These are phyloP conservation scores for Lophochroa leadbeateri DNA, from an alignment of 2,113 vertebrate genomes.

Conservation along the genomic window DNA sequence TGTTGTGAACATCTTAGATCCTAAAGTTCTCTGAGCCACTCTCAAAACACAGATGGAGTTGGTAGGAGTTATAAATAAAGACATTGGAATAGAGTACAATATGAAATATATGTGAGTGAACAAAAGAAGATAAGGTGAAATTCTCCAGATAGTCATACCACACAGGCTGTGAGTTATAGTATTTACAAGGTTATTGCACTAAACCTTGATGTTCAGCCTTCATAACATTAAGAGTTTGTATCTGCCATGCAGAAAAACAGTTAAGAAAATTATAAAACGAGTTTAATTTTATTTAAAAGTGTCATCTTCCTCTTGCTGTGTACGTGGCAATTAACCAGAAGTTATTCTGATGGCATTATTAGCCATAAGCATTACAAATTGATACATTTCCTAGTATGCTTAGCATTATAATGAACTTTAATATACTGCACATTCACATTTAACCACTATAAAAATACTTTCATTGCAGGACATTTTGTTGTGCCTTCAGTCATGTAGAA, in stretches of 20 bases:
- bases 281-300: not conserved
- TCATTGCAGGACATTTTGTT: slow-evolving; percentile 7
- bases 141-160: not conserved
- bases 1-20: not conserved
- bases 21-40: not conserved
- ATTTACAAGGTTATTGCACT: not conserved
- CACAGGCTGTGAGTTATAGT: not conserved
- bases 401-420: not conserved
- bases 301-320: not conserved
- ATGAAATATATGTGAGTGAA: not conserved
- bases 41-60: not conserved
- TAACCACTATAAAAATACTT: not conserved
- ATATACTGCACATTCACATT: not conserved
- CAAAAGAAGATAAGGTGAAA: not conserved
- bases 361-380: not conserved
- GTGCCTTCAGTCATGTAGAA: slow-evolving; percentile 11
- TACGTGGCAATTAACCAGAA: not conserved
- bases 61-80: not conserved
- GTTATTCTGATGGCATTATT: not conserved
- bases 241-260: not conserved
- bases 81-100: not conserved
- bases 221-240: not conserved
- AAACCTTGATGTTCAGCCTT: not conserved
- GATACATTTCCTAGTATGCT: not conserved
- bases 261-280: not conserved